These are phyloP conservation scores for Galeopsomyia nigrocyanea DNA, from an alignment of 2,888 invertebrate genomes.

Conservation along the genomic window DNA sequence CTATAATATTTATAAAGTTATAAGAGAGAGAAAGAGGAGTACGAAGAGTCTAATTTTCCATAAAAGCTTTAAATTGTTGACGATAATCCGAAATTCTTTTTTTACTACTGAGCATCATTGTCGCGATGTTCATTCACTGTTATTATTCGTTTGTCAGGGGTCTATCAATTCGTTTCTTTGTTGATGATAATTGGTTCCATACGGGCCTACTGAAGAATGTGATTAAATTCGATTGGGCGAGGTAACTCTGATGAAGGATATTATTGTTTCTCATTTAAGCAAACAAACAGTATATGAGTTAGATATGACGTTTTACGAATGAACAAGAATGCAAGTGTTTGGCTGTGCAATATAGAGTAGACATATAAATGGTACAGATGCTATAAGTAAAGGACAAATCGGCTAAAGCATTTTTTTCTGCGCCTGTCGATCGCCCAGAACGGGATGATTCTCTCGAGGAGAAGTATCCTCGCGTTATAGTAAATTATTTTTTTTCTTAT, in stretches of 20 bases:
- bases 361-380: conserved; percentile 56
- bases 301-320: conserved; percentile 32
- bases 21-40: conserved; percentile 1
- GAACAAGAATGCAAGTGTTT: conserved; percentile 66
- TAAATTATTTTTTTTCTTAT: too few species aligned
- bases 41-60: conserved; percentile 11
- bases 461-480: too few species aligned
- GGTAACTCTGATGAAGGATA: too few species aligned
- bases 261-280: conserved; percentile 34
- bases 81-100: conserved; percentile 5
- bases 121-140: background rate
- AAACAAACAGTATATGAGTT: conserved; percentile 12
- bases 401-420: conserved; percentile 56
- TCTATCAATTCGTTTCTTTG: background rate
- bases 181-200: too few species aligned
- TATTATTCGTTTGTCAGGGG: background rate
- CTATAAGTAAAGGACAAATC: conserved; percentile 56
- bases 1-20: conserved; percentile 44
- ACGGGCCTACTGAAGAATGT: too few species aligned
- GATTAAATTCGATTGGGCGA: too few species aligned
- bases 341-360: conserved; percentile 67
- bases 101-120: background rate
- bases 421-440: conserved; percentile 31
- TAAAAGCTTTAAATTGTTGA: conserved; percentile 1
- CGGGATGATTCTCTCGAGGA: too few species aligned